These are phyloP conservation scores for Syngnathus rostellatus DNA, from an alignment of 2,797 vertebrate genomes.

Conservation along the genomic window DNA sequence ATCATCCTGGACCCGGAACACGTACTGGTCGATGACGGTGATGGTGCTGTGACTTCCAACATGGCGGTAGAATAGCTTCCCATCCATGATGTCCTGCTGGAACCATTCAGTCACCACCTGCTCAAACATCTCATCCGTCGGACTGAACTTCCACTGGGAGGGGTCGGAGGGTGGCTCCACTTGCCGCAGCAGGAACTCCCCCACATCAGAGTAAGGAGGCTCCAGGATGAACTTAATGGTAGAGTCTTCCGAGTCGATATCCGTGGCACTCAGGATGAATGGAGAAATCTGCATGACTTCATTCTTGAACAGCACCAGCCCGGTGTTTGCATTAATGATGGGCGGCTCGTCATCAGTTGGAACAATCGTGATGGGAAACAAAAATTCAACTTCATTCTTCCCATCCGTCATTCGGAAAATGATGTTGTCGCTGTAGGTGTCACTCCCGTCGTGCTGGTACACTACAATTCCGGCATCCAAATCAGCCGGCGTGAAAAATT, in stretches of 20 bases:
- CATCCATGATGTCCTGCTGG: slow-evolving; percentile 81
- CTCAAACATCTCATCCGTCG: slow-evolving; percentile 77
- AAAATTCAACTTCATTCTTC: slow-evolving; percentile 76
- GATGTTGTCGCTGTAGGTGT: slow-evolving; percentile 84
- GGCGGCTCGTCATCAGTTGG: slow-evolving; percentile 81
- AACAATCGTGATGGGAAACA: slow-evolving; percentile 79
- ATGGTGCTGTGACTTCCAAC: slow-evolving; percentile 69
- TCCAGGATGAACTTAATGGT: slow-evolving; percentile 76
- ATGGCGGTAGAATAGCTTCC: slow-evolving; percentile 80
- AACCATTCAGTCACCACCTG: slow-evolving; percentile 81
- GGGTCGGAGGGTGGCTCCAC: slow-evolving; percentile 66
- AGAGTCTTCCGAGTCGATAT: slow-evolving; percentile 82
- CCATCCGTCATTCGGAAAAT: slow-evolving; percentile 79
- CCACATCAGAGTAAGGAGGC: slow-evolving; percentile 57
- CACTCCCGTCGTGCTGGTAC: slow-evolving; percentile 81
- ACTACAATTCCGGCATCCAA: slow-evolving; percentile 72
- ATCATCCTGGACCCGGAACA: slow-evolving; percentile 81
- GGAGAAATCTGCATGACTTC: slow-evolving; percentile 80
- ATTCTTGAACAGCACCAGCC: slow-evolving; percentile 74
- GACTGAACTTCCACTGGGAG: slow-evolving; percentile 71
- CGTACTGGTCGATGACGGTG: slow-evolving; percentile 63
- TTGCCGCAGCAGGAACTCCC: slow-evolving; percentile 77
- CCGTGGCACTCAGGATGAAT: slow-evolving; percentile 79
- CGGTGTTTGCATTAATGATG: slow-evolving; percentile 74
- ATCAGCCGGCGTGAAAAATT: slow-evolving; percentile 74